These are phyloP conservation scores for Sardinella longiceps DNA, from an alignment of 2,797 vertebrate species.

Conservation along the genomic window DNA sequence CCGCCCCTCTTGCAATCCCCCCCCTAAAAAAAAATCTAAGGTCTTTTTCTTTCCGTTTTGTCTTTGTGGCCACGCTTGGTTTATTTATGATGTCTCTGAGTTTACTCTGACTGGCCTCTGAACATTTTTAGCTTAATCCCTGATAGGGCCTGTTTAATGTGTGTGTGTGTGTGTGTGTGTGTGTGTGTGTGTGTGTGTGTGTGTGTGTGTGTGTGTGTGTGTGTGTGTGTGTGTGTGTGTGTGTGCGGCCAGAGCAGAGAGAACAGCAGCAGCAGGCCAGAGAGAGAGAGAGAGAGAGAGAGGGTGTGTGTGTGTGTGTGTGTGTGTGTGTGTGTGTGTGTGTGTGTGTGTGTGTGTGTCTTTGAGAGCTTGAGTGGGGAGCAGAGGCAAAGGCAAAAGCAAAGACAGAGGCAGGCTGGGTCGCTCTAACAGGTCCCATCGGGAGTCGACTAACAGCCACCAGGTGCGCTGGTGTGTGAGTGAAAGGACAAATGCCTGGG, in stretches of 20 bases:
- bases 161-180: constrained; percentile 22
- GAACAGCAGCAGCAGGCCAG: neutral
- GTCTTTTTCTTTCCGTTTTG: neutral
- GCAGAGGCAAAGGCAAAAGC: neutral
- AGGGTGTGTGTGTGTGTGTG: neutral
- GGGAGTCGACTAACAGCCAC: constrained; percentile 71
- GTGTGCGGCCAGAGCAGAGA: neutral
- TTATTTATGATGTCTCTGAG: neutral
- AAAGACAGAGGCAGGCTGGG: constrained; percentile 46
- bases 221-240: neutral
- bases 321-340: neutral
- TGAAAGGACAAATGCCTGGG: constrained; percentile 67
- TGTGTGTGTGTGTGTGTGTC: constrained; percentile 38
- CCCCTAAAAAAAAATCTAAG: neutral
- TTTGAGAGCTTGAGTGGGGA: constrained; percentile 30
- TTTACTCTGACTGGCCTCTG: neutral
- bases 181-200: constrained; percentile 6
- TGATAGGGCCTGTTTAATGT: constrained; percentile 44
- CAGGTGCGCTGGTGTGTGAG: constrained; percentile 73
- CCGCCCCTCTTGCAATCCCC: neutral
- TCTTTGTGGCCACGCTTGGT: neutral
- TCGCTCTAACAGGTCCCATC: constrained; percentile 73
- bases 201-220: neutral
- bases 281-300: no score
- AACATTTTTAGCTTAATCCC: constrained; percentile 17